Base-by-base conservation (phyloP, 2,888 invertebrate genomes). In the Pseudoips prasinana region DNA sequence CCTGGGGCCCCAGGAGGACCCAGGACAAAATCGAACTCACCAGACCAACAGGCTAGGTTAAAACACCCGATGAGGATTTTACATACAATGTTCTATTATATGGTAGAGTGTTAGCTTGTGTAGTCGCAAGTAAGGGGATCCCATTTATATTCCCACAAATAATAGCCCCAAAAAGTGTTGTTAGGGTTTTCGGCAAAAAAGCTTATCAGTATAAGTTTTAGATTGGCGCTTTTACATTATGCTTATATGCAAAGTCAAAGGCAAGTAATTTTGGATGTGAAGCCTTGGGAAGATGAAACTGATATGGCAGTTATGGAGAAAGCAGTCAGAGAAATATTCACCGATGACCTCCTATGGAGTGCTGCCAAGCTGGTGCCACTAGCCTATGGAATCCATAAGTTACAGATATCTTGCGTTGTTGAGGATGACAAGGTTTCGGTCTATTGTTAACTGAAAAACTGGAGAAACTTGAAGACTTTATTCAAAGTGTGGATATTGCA, bases 241-340 rank as follows among this genome's bases (percentile, higher is more conserved):
- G n/a, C n/a, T n/a, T n/a, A n/a, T n/a, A n/a, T n/a, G 98, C 98
- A 35, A 99, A 99, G 83, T 98, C 98, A 2, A 97, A 94, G 70
- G 94, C n/a, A n/a, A n/a, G n/a, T 99, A 29, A 94, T 99, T 53
- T 89, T 98, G 51, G 98, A 98, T 84, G 94, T 98, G 1, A 99
- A 99, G 74, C 97, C 98, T 8, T 93, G 93, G 93, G 95, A 95
- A 73, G 97, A 97, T 85, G 97, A 97, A 78, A 98, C 98, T 20
- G 95, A 98, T 64, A 95, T 98, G 94, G 92, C 90, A 54, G 91
- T 87, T 37, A 91, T 98, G 92, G 98, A 99, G 84, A 77, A 87
- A 14, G 84, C 89, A 55, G 97, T 98, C 0, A 91, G 98, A 52
- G 90, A 91, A 51, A 94, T 99, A 50, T 72, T 73, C 41, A 91